These are phyloP conservation scores for Mythimna albipuncta DNA, from an alignment of 2,888 invertebrate genomes.

Conservation along the genomic window DNA sequence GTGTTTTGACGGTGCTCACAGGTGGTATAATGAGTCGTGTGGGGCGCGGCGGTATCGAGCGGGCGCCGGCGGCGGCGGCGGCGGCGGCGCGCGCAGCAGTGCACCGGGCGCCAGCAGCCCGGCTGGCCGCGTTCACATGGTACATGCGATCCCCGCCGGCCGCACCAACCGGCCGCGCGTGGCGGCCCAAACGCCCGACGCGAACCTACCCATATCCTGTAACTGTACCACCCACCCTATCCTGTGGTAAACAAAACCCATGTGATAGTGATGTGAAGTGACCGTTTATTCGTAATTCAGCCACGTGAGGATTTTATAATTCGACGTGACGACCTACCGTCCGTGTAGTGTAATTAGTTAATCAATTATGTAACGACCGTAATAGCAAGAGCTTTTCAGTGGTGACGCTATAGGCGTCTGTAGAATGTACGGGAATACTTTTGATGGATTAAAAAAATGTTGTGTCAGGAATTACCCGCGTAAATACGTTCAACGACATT, in stretches of 20 bases:
- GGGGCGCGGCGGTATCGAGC: constrained; percentile 86
- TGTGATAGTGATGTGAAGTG: constrained; percentile 71
- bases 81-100: constrained; percentile 81
- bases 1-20: constrained; percentile 89
- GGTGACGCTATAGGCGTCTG: constrained; percentile 52
- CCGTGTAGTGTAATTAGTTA: constrained; percentile 77
- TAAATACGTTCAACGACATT: constrained; percentile 52
- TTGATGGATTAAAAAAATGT: constrained; percentile 62
- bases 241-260: constrained; percentile 74
- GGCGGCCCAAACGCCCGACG: constrained; percentile 76
- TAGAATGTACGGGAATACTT: constrained; percentile 54
- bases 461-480: constrained; percentile 61
- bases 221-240: constrained; percentile 62
- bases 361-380: constrained; percentile 77
- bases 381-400: constrained; percentile 62
- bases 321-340: constrained; percentile 61
- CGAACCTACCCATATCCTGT: constrained; percentile 69
- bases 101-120: constrained; percentile 77
- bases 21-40: constrained; percentile 84
- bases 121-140: constrained; percentile 78
- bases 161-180: constrained; percentile 75
- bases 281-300: constrained; percentile 45
- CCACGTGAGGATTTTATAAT: constrained; percentile 68
- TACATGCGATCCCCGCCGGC: constrained; percentile 73
- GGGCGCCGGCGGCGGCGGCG: constrained; percentile 76